Base-by-base conservation (phyloP, 2,888 invertebrate genomes). In the Cantharis lateralis region DNA sequence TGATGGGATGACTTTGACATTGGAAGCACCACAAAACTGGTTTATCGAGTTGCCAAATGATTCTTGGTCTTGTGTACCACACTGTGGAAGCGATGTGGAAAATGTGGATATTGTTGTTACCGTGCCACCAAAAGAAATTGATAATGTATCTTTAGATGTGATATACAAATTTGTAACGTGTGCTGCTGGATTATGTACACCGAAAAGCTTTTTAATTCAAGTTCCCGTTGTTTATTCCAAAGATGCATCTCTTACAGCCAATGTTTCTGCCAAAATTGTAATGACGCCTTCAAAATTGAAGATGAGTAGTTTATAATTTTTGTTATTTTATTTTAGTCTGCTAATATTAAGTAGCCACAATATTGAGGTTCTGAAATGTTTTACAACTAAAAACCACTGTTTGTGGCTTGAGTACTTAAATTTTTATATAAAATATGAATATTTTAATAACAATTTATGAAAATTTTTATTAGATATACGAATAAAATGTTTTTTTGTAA, bases 1-100 rank as follows among this genome's bases (percentile, higher is more conserved):
- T 7, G 85, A 88, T 15, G 89, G 87, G 62, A 84, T 92, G 3
- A 90, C 90, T 82, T 87, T 91, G 62, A 91, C 91, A 9, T 80
- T 86, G 3, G 90, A 89, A 66, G 91, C 91, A 0, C 91, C 91
- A 2, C 92, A 92, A 82, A 89, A 86, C 78, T 92, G 92, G 92
- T 73, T 80, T 28, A 84, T 86, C 16, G 80, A 84, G 71, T 74
- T 87, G 20, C 86, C 87, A 3, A 84, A 84, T 79, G 77, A 82
- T 7, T 82, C 84, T n/a, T 88, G 87, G 85, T 86, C 86, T 15
- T 86, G 85, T 78, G 85, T 85, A 48, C 87, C 87, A 11, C 82
- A 80, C 76, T 84, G 81, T 80, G 87, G 87, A 61, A 81, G 76
- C 24, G 80, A 83, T 76, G 74, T 85, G 15, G 82, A 83, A 63